Conservation (phyloP, 2,888 invertebrate species). For the Epirrita christyi region DNA sequence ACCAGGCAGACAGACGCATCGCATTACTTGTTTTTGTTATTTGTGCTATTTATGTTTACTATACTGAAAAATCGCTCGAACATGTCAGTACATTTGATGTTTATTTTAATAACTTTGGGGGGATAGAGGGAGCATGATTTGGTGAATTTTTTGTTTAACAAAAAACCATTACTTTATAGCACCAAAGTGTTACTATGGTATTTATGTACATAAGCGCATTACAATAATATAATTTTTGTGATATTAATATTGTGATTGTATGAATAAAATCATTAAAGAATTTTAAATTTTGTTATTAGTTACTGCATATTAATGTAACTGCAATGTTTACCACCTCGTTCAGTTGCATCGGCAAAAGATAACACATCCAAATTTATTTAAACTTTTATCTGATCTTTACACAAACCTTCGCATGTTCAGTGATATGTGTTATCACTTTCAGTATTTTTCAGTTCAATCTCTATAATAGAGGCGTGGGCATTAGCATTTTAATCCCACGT, state of each 20-base stretch:
- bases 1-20: conserved; percentile 49
- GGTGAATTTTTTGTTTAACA: background rate
- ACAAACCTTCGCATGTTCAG: too few relatives aligned
- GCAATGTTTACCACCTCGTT: too few relatives aligned
- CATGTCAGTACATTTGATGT: conserved; percentile 49
- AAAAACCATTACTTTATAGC: background rate
- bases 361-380: too few relatives aligned
- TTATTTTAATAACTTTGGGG: conserved; percentile 44
- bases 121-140: conserved; percentile 6
- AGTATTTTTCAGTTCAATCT: too few relatives aligned
- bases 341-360: too few relatives aligned
- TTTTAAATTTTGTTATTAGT: too few relatives aligned
- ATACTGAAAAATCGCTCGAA: conserved; percentile 52
- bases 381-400: too few relatives aligned
- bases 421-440: too few relatives aligned
- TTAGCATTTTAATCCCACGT: too few relatives aligned
- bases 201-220: background rate
- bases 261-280: too few relatives aligned
- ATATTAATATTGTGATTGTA: conserved; percentile 9
- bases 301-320: too few relatives aligned
- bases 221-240: conserved; percentile 12
- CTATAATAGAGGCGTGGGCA: too few relatives aligned
- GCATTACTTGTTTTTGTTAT: conserved; percentile 54
- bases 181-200: background rate
- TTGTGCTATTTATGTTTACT: conserved; percentile 59